Percentiles rank a stretch among this genome's conserved stretches.
These are phyloP conservation scores for Meloidogyne exigua DNA, from an alignment of 1,140 invertebrate species.

Conservation along the genomic window DNA sequence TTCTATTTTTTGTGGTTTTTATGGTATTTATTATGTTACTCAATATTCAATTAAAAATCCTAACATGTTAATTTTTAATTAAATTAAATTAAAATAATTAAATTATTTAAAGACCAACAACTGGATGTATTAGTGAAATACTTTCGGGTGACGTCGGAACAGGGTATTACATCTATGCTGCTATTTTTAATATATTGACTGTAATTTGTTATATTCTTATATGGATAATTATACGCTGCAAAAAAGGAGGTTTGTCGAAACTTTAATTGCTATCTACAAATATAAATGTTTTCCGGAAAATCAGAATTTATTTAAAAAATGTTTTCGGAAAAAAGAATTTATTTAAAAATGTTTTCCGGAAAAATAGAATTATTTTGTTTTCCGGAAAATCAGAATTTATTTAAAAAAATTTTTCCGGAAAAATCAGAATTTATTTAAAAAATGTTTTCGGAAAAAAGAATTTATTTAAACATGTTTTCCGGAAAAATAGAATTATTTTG, in stretches of 20 bases:
- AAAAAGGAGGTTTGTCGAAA: conserved; percentile 19
- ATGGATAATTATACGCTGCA: conserved; percentile 16
- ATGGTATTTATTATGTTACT: conserved; percentile 6
- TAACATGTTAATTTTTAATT: background rate
- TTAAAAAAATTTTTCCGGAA: background rate
- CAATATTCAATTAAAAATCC: conserved; percentile 8
- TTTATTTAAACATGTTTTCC: no score
- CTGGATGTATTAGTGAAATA: background rate
- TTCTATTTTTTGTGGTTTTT: conserved; percentile 8
- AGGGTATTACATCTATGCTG: background rate
- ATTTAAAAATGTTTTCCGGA: no score
- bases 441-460: no score
- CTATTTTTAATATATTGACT: background rate
- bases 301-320: no score
- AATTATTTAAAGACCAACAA: conserved; percentile 14
- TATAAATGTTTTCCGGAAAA: background rate
- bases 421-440: no score
- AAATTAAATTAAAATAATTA: background rate
- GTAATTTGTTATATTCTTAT: conserved; percentile 7
- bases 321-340: no score
- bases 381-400: no score
- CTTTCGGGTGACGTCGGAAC: background rate
- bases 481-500: no score
- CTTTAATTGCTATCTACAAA: no score
- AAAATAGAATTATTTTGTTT: no score